Evolutionary conservation across 1,140 invertebrate species (phyloP), one percentile per base, ranked within the genome.

Genomic region (Solenopsis invicta): DNA sequence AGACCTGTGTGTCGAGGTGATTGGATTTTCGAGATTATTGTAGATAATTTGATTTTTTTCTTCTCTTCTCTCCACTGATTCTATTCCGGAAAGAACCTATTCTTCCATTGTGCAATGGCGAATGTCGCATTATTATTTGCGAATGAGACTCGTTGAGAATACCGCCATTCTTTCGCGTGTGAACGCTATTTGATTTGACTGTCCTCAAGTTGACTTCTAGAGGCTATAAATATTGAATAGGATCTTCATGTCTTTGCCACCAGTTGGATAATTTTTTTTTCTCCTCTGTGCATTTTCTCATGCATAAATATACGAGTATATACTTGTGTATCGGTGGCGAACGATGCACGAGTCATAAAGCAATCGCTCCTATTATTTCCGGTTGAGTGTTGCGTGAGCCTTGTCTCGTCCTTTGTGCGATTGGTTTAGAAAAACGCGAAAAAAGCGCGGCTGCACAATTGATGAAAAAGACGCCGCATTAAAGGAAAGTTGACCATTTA

Each of bases 351-450:
- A 52, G 3, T 16, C 67, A 71, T 71, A 71, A 50, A 71, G 48
- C 67, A 71, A 71, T 71, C 50, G 48, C 16, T 71, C 8, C 67
- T 71, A 71, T 71, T 71, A 52, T 52, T 71, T 71, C 41, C 67
- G 67, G 21, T 24, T n/a, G 66, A 48, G 12, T 48, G 9, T 34
- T 10, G n/a, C 24, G 48, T 21, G 48, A 52, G 50, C 52, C 48
- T 71, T 48, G 5, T 50, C 48, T 71, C 67, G 24, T 71, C 16
- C 16, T 13, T 52, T 18, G 21, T 16, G 21, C 41, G 13, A 21
- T 69, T n/a, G 13, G 5, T 3, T 71, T 50, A 21, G 8, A 48
- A 16, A 29, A 29, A 8, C 67, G 6, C 21, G 21, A 71, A 18
- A 50, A 71, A 45, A 29, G 0, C 29, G 29, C 2, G 29, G 29